These are phyloP conservation scores for Campaea margaritaria DNA, from an alignment of 2,888 invertebrate genomes.

Conservation along the genomic window DNA sequence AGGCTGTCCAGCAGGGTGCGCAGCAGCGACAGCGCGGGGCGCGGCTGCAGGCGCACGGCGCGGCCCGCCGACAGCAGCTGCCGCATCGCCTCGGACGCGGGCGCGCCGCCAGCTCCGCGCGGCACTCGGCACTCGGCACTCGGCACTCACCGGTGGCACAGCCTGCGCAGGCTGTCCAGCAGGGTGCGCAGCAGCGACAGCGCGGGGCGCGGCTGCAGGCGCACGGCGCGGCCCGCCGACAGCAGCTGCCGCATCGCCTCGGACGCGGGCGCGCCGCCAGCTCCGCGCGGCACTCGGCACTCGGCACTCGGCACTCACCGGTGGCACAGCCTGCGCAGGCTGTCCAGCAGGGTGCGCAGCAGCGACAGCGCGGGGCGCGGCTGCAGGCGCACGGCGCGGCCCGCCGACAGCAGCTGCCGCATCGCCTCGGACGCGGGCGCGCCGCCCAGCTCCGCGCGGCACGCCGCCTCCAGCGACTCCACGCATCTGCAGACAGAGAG, in stretches of 20 bases:
- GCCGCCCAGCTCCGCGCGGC: conserved; percentile 65
- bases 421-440: conserved; percentile 87
- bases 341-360: conserved; percentile 58
- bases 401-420: conserved; percentile 88
- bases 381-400: conserved; percentile 89
- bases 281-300: too few species aligned
- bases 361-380: conserved; percentile 71
- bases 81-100: too few species aligned
- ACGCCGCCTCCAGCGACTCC: conserved; percentile 69
- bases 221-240: conserved; percentile 91
- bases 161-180: conserved; percentile 40
- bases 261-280: conserved; percentile 75
- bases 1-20: too few species aligned
- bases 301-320: too few species aligned
- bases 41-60: too few species aligned
- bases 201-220: conserved; percentile 76
- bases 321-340: too few species aligned
- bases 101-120: too few species aligned
- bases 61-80: too few species aligned
- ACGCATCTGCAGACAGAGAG: conserved; percentile 62
- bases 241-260: conserved; percentile 89
- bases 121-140: too few species aligned
- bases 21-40: too few species aligned
- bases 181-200: conserved; percentile 66
- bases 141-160: too few species aligned